Evolutionary conservation across 2,888 invertebrate species (phyloP).

Genomic region (Phortica magna): DNA sequence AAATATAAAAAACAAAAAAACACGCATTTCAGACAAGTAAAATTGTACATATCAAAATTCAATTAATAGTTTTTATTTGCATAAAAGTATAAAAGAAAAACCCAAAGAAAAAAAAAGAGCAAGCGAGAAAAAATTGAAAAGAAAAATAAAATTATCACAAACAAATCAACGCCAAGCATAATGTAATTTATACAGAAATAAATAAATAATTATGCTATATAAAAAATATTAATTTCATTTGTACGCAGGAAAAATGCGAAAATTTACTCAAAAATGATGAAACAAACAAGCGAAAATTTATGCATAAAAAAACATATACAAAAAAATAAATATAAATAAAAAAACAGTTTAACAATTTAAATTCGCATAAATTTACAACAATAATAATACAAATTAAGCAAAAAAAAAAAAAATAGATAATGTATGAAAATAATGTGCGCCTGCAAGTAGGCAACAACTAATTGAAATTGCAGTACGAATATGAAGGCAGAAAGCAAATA

Average conservation of each 20-base stretch:
- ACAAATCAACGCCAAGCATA: not conserved
- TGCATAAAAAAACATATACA: not conserved
- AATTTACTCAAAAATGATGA: not conserved
- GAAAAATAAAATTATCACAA: not conserved
- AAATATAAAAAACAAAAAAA: not conserved
- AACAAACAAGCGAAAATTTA: not conserved
- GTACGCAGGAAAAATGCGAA: not conserved
- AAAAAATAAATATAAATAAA: not conserved
- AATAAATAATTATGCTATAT: not conserved
- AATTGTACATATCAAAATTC: conserved; percentile 23
- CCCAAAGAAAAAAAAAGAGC: not conserved
- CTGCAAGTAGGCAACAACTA: too few species aligned
- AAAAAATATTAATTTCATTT: not conserved
- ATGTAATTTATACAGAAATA: conserved; percentile 1
- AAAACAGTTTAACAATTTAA: not conserved
- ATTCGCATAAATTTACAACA: not conserved
- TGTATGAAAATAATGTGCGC: not conserved
- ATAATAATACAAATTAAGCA: not conserved
- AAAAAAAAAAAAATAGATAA: not conserved
- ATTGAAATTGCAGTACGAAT: too few species aligned
- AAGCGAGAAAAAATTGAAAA: not conserved
- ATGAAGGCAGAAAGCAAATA: too few species aligned
- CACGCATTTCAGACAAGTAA: not conserved
- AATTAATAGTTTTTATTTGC: conserved; percentile 19
- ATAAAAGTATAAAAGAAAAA: not conserved